Percentiles rank a stretch among this genome's conserved stretches.
These are phyloP conservation scores for Mustelus asterias DNA, from an alignment of 2,113 vertebrate species.

Conservation along the genomic window DNA sequence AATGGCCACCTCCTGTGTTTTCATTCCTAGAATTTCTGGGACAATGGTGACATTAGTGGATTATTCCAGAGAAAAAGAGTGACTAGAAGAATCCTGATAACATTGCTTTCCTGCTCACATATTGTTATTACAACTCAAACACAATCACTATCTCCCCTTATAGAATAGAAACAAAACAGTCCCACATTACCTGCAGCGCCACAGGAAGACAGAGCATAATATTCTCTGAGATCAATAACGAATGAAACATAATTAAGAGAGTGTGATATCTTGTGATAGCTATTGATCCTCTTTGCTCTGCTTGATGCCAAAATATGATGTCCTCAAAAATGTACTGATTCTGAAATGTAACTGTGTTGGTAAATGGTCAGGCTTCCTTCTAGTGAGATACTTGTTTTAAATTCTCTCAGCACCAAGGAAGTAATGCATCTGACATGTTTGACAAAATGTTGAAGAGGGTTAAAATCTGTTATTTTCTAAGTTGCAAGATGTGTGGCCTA, in stretches of 20 bases:
- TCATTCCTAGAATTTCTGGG: not conserved
- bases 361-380: not conserved
- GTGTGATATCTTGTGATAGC: not conserved
- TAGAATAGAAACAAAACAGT: not conserved
- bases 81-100: not conserved
- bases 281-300: not conserved
- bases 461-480: not conserved
- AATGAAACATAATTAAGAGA: slow-evolving; percentile 13
- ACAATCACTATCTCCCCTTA: not conserved
- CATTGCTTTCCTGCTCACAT: not conserved
- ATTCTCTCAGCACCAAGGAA: not conserved
- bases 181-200: too few relatives aligned
- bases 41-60: not conserved
- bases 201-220: not conserved
- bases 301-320: not conserved
- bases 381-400: not conserved
- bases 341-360: not conserved
- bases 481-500: not conserved
- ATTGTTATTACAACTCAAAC: not conserved
- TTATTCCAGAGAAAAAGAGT: not conserved
- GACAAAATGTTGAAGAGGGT: not conserved
- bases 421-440: not conserved
- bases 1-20: not conserved
- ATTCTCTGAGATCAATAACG: not conserved
- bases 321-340: not conserved